Evolutionary conservation across 2,797 vertebrate species (phyloP).

Genomic region (Potorous gilbertii): DNA sequence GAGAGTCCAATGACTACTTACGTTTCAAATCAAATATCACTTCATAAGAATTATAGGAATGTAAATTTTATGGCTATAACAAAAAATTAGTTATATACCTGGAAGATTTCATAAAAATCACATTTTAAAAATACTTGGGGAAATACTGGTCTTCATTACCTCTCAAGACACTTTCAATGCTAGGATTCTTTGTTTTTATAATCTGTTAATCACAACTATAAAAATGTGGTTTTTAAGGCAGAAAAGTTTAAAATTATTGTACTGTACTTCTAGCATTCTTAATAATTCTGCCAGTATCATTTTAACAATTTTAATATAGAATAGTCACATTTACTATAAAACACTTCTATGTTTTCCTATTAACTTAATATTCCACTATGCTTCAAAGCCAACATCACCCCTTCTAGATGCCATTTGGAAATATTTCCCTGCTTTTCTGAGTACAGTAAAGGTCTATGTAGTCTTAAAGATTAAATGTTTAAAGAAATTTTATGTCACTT

Average conservation of each 20-base stretch:
- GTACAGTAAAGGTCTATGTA: not conserved
- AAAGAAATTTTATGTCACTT: not conserved
- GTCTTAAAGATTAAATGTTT: not conserved
- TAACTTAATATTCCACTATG: not conserved
- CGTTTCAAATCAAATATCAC: constrained; percentile 6
- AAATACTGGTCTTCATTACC: not conserved
- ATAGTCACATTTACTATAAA: not conserved
- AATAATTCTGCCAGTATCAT: not conserved
- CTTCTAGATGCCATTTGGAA: constrained; percentile 19
- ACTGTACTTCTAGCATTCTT: constrained; percentile 7
- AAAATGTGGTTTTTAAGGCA: constrained; percentile 13
- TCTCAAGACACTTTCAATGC: not conserved
- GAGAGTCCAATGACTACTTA: constrained; percentile 5
- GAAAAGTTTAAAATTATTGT: not conserved
- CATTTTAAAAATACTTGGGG: not conserved
- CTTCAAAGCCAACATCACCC: not conserved
- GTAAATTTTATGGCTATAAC: constrained; percentile 9
- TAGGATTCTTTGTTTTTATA: not conserved
- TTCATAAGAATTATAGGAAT: constrained; percentile 26
- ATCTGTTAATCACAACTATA: not conserved
- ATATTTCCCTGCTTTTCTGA: constrained; percentile 4
- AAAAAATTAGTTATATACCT: not conserved
- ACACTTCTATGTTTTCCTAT: constrained; percentile 14
- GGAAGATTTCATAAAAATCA: constrained; percentile 6
- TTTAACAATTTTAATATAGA: constrained; percentile 27